Conservation (phyloP, 2,113 vertebrate genomes). For the Nerophis ophidion region DNA sequence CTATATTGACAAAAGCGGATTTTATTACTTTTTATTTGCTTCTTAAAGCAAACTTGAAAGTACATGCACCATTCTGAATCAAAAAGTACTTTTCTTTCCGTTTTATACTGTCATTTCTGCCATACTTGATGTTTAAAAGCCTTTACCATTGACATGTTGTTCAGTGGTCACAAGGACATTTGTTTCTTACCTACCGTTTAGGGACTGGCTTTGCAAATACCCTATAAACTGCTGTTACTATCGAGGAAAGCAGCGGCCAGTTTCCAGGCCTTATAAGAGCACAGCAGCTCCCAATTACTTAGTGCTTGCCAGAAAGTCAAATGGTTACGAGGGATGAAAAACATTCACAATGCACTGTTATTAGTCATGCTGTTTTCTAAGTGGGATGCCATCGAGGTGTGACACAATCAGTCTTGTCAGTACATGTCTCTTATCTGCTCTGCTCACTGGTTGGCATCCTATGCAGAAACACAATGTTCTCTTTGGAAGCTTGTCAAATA, state of each 20-base stretch:
- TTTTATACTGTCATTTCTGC: too few relatives aligned
- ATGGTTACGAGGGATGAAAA: conserved; percentile 4
- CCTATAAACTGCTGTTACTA: conserved; percentile 38
- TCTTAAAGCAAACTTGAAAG: background rate
- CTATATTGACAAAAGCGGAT: background rate
- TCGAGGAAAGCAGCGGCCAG: conserved; percentile 37
- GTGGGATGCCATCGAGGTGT: conserved; percentile 2
- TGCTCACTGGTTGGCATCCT: conserved; percentile 20
- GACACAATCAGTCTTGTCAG: conserved; percentile 51
- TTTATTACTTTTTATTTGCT: background rate
- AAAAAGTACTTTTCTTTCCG: too few relatives aligned
- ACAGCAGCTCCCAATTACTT: conserved; percentile 16
- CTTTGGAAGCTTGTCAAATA: conserved; percentile 33
- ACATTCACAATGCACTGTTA: background rate
- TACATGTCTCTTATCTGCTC: conserved; percentile 47
- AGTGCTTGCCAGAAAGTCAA: conserved; percentile 1
- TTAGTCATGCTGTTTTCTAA: conserved; percentile 1
- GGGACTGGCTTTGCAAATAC: conserved; percentile 37
- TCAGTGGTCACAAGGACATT: conserved; percentile 47
- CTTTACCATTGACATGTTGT: background rate
- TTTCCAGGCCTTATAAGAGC: conserved; percentile 75
- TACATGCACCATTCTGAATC: background rate
- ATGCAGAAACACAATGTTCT: conserved; percentile 47
- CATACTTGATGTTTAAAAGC: background rate
- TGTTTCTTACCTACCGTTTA: conserved; percentile 28